These are phyloP conservation scores for Cylas formicarius DNA, from an alignment of 1,140 invertebrate genomes.

Conservation along the genomic window DNA sequence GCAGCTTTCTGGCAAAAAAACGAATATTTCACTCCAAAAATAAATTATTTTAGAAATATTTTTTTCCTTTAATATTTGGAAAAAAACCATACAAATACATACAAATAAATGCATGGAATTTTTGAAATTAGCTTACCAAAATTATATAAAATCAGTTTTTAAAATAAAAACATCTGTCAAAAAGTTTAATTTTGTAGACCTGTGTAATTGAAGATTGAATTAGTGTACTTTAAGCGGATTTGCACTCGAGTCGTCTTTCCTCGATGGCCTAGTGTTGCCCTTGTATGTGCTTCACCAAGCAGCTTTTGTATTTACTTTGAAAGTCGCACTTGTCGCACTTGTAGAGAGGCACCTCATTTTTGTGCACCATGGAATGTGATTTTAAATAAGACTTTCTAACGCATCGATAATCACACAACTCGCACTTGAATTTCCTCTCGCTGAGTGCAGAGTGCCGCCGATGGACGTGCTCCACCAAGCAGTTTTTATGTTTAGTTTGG, in stretches of 20 bases:
- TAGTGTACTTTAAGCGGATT: too few species aligned
- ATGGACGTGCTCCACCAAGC: slow-evolving; percentile 16
- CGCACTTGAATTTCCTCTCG: slow-evolving; percentile 14
- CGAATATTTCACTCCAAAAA: too few species aligned
- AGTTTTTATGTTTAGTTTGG: slow-evolving; percentile 14
- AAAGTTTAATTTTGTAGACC: too few species aligned
- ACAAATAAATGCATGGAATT: too few species aligned
- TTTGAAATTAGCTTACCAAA: too few species aligned
- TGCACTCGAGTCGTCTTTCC: neutral
- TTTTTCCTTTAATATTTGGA: too few species aligned
- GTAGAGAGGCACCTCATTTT: slow-evolving; percentile 16
- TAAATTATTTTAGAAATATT: too few species aligned
- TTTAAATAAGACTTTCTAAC: slow-evolving; percentile 17
- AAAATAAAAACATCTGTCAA: too few species aligned
- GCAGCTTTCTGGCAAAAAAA: too few species aligned
- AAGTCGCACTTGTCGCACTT: slow-evolving; percentile 18
- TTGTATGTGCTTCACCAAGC: slow-evolving; percentile 14
- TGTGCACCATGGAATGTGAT: slow-evolving; percentile 18
- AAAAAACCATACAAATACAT: too few species aligned
- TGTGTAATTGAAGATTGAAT: too few species aligned
- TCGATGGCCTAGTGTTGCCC: slow-evolving; percentile 15
- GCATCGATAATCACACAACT: slow-evolving; percentile 13
- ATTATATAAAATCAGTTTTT: too few species aligned
- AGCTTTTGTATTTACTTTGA: slow-evolving; percentile 18
- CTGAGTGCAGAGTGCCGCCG: slow-evolving; percentile 11